Base-by-base conservation (phyloP, 37 sponge, comb jelly and placozoan species). In the Eunapius fragilis region DNA sequence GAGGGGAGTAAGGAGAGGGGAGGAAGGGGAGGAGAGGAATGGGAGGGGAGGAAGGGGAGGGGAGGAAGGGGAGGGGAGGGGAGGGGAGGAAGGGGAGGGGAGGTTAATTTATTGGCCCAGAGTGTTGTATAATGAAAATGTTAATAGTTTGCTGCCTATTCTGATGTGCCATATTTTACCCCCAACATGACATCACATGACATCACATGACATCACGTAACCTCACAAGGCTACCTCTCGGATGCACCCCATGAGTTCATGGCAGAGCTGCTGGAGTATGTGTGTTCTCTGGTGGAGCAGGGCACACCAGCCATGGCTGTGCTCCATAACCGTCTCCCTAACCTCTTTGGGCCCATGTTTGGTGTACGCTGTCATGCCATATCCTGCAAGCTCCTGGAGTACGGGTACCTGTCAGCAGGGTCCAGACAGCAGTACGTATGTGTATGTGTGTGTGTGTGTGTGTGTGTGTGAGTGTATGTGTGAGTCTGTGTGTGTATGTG, bases 271-370 rank as follows among this genome's bases (percentile, higher is more conserved):
- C 68, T 93, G 33, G 84, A 87, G 76, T 93, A 81, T 45, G 73
- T 84, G 11, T 77, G 69, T 2, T 81, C 91, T 3, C 67, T 84
- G 22, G 77, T 83, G 31, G 94, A 93, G 74, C 75, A 86, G 13
- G 91, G 94, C 10, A 68, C 37, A 0, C 30, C 94, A 30, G 88
- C 82, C 9, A 23, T 32, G 17, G 19, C 48, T 25, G 91, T 76
- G 25, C 70, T 93, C 33, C 84, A 80, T 70, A 72, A 19, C 33
- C 30, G 81, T 78, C 69, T 93, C 77, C 91, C 94, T 10, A 93
- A 93, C 77, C 82, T 93, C 32, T 90, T 93, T 90, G 94, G 94
- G 7, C 94, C 94, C 47, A 74, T 87, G 23, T 93, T 93, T 90
- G 94, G 94, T 27, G 68, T 90, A 31, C 25, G 37, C 2, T 35